Evolutionary conservation across 1,140 invertebrate species (phyloP), one percentile per base, ranked within the genome.

Genomic region (Penaeus japonicus): DNA sequence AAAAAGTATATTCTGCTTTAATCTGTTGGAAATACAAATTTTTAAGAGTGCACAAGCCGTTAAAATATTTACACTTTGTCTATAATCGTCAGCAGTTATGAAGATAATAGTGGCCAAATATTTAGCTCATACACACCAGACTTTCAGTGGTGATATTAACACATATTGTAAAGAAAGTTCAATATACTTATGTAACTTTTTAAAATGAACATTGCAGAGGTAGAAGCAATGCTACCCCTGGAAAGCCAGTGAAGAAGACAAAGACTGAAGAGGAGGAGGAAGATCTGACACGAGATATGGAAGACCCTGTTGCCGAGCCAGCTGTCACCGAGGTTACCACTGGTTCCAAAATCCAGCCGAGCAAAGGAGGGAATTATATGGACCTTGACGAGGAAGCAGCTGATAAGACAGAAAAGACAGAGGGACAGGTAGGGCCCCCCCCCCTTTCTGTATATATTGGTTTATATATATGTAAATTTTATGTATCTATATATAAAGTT

Each of bases 231-330:
- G 85, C 79, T 30, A 90, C 85, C 1, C 89, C 90, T 4, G 90
- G 85, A 84, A 91, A 90, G 87, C 88, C 85, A 82, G 84, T 70
- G 39, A 83, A 91, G 90, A 91, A 92, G 90, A 87, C 85, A 4
- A 90, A 90, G 17, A 89, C 92, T 80, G 94, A 93, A 75, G 94
- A 94, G 35, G 94, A 94, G 84, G 93, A 93, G 24, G 97, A 97
- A 91, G 97, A 98, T 93, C 93, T 97, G 7, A 97, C 97, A 0
- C 95, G 96, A 91, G 97, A 97, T 91, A 96, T 98, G 95, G 94
- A 94, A 24, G 93, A 94, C 79, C 94, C 94, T 3, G 92, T 92
- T 17, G 93, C 94, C 15, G 94, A 94, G 35, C 90, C 91, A 18
- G 47, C 47, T 35, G 89, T 91, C 22, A 91, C 91, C 5, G 91